A percentile compares a stretch with the other conserved stretches of the same genome.
Evolutionary conservation across 2,797 vertebrate genomes (phyloP).

Genomic region (Oreochromis grahami): DNA sequence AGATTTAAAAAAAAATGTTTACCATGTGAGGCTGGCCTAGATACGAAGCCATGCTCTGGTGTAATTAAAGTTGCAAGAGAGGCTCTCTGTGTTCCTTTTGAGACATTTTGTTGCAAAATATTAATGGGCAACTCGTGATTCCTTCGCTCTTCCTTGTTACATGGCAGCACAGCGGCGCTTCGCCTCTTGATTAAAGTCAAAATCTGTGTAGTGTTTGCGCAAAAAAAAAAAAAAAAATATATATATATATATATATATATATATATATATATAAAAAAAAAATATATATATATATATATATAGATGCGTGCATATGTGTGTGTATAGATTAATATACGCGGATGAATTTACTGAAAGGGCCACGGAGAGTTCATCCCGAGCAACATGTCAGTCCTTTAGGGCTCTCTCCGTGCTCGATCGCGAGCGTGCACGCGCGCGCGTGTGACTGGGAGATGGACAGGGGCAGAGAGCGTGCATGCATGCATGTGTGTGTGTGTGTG

Average conservation of each 20-base stretch:
- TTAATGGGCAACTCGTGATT: conserved; percentile 41
- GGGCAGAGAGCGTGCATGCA: neutral
- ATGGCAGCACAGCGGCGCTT: neutral
- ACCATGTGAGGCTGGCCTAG: conserved; percentile 49
- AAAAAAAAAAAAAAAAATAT: neutral
- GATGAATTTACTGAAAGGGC: conserved; percentile 19
- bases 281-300: no score
- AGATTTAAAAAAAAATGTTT: conserved; percentile 4
- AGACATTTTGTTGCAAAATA: conserved; percentile 59
- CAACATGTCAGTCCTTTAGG: conserved; percentile 50
- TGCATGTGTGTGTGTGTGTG: neutral
- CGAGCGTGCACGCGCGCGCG: neutral
- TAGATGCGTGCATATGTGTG: neutral
- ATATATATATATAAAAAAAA: no score
- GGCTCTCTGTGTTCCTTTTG: conserved; percentile 53
- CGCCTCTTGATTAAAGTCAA: conserved; percentile 34
- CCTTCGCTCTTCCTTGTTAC: neutral
- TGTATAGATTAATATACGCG: neutral
- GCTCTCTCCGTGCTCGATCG: conserved; percentile 21
- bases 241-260: no score
- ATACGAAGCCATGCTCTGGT: conserved; percentile 53
- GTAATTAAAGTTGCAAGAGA: conserved; percentile 72
- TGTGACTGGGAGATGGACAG: conserved; percentile 1
- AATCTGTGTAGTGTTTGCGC: neutral
- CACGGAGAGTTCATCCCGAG: conserved; percentile 35